A percentile compares a stretch with the other conserved stretches of the same genome.
Evolutionary conservation across 2,888 invertebrate genomes (phyloP).

Genomic region (Ceramica pisi): DNA sequence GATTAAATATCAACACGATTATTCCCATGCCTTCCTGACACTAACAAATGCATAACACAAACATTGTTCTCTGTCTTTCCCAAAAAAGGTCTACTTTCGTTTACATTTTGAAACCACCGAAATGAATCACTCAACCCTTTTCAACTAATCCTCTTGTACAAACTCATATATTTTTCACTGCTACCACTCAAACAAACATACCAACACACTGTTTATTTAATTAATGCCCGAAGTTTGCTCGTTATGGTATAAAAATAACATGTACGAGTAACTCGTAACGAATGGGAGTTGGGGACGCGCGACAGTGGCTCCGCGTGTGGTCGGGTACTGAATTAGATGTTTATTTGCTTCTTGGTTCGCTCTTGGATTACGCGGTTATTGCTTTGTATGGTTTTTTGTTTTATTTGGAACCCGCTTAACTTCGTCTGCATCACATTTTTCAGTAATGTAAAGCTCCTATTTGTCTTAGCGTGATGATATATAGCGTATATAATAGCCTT

Average conservation of each 20-base stretch:
- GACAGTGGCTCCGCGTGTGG: slow-evolving; percentile 64
- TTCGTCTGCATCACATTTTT: too few relatives aligned
- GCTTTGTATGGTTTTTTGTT: background rate
- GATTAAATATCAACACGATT: background rate
- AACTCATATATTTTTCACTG: slow-evolving; percentile 50
- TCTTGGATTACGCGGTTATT: slow-evolving; percentile 34
- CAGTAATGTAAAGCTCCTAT: too few relatives aligned
- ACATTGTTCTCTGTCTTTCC: slow-evolving; percentile 3
- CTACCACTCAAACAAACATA: slow-evolving; percentile 46
- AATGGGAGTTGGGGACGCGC: slow-evolving; percentile 48
- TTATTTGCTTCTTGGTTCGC: slow-evolving; percentile 38
- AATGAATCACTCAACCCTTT: slow-evolving; percentile 32
- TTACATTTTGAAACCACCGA: slow-evolving; percentile 22
- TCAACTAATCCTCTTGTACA: slow-evolving; percentile 16
- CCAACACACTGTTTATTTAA: slow-evolving; percentile 61
- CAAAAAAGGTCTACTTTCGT: slow-evolving; percentile 14
- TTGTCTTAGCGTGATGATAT: too few relatives aligned
- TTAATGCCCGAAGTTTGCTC: slow-evolving; percentile 52
- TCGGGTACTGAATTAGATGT: slow-evolving; percentile 59
- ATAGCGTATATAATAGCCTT: too few relatives aligned
- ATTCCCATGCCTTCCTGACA: background rate
- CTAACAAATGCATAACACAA: background rate
- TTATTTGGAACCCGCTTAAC: background rate
- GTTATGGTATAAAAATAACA: slow-evolving; percentile 63
- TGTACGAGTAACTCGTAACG: slow-evolving; percentile 7